These are phyloP conservation scores for Ectemnius cavifrons DNA, from an alignment of 2,888 invertebrate species.

Conservation along the genomic window DNA sequence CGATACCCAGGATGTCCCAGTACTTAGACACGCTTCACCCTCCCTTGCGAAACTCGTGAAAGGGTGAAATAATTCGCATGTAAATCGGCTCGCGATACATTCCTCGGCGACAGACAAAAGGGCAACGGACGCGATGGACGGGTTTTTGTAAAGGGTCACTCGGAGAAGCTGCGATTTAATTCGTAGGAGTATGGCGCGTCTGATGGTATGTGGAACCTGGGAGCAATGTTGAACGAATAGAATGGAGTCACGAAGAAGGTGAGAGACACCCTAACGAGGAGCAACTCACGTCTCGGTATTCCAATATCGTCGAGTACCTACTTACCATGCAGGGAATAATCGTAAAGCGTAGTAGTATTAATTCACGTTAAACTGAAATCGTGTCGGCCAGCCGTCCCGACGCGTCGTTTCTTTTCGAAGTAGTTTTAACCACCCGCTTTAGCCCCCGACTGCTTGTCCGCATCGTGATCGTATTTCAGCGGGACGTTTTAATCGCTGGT, in stretches of 20 bases:
- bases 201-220: too few relatives aligned
- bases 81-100: constrained; percentile 51
- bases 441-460: neutral
- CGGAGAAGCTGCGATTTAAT: neutral
- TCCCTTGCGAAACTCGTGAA: constrained; percentile 26
- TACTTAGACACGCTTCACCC: constrained; percentile 47
- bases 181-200: neutral
- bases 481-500: constrained; percentile 18
- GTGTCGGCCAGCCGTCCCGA: constrained; percentile 23
- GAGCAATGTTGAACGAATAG: neutral
- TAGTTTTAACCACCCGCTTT: constrained; percentile 15
- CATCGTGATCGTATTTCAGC: neutral
- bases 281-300: constrained; percentile 3
- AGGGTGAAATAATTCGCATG: constrained; percentile 58
- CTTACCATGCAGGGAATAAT: constrained; percentile 7
- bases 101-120: constrained; percentile 28
- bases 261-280: neutral
- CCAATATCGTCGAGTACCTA: constrained; percentile 1
- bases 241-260: constrained; percentile 28
- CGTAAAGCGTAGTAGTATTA: neutral
- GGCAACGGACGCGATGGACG: constrained; percentile 39
- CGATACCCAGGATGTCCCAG: constrained; percentile 46
- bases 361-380: constrained; percentile 2
- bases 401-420: constrained; percentile 10
- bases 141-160: constrained; percentile 19